Percentiles rank a stretch among this genome's conserved stretches.
These are phyloP conservation scores for Zenarchopterus dispar DNA, from an alignment of 2,797 vertebrate species.

Conservation along the genomic window DNA sequence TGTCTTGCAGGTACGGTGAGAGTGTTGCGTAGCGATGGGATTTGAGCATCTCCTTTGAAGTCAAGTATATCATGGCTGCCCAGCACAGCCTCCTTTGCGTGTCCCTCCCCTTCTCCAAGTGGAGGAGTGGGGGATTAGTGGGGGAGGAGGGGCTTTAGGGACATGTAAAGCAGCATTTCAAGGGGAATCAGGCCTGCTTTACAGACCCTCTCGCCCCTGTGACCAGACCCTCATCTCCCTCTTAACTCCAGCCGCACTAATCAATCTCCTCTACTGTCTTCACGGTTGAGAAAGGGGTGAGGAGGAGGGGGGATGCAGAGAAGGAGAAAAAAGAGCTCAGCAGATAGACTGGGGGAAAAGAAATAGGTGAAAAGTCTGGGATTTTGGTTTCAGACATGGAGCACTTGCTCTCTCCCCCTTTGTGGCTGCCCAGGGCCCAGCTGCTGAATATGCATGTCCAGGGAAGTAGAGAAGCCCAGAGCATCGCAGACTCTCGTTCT, in stretches of 20 bases:
- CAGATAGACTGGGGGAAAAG: constrained; percentile 41
- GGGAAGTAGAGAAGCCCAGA: constrained; percentile 60
- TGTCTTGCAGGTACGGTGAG: constrained; percentile 58
- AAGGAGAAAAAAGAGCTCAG: constrained; percentile 30
- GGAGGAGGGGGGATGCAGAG: constrained; percentile 34
- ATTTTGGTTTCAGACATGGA: constrained; percentile 60
- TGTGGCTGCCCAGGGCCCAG: constrained; percentile 43
- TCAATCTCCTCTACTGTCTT: constrained; percentile 78
- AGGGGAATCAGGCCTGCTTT: constrained; percentile 73
- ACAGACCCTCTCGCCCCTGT: constrained; percentile 60
- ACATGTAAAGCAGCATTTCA: constrained; percentile 78
- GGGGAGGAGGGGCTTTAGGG: constrained; percentile 60
- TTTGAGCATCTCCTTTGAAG: constrained; percentile 72
- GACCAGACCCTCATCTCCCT: constrained; percentile 68
- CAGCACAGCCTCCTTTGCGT: constrained; percentile 48
- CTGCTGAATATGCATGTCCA: constrained; percentile 75
- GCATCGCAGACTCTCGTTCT: constrained; percentile 62
- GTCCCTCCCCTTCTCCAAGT: constrained; percentile 48
- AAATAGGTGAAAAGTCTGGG: constrained; percentile 65
- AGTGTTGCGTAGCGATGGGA: constrained; percentile 50
- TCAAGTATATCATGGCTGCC: constrained; percentile 64
- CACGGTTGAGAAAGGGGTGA: constrained; percentile 56
- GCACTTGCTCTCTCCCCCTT: constrained; percentile 28
- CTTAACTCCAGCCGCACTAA: constrained; percentile 74
- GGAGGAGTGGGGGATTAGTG: constrained; percentile 63